Conservation (phyloP, 2,113 vertebrate species). For the Himantopus leucocephalus region DNA sequence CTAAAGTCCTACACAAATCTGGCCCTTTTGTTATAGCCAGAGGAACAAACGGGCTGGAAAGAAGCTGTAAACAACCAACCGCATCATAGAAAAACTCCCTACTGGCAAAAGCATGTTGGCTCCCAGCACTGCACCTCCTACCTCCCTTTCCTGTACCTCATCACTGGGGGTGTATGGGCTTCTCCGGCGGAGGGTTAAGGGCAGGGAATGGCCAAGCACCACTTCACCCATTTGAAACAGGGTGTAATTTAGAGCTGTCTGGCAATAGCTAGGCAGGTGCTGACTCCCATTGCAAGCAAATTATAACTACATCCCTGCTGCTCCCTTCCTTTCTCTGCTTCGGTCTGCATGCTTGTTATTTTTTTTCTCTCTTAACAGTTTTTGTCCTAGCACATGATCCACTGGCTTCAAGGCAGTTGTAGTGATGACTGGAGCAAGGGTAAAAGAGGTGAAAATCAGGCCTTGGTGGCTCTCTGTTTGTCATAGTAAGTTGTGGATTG, state of each 20-base stretch:
- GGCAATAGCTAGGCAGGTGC: neutral
- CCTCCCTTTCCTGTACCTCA: neutral
- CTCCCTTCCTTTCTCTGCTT: neutral
- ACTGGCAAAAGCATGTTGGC: neutral
- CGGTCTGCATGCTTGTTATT: neutral
- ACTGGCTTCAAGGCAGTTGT: neutral
- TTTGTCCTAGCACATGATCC: neutral
- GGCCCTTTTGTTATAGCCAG: neutral
- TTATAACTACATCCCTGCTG: neutral
- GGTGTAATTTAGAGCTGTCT: neutral
- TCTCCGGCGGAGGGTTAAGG: neutral
- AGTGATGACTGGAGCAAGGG: neutral
- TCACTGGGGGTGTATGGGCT: fast-evolving
- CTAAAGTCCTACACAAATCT: neutral
- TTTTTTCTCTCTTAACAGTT: neutral
- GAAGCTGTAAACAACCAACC: neutral
- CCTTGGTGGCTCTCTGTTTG: neutral
- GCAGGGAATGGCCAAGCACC: neutral
- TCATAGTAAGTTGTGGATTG: neutral
- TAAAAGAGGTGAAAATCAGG: neutral
- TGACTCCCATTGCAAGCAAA: neutral
- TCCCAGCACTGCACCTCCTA: neutral
- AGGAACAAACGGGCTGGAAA: neutral
- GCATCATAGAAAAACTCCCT: neutral
- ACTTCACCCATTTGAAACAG: neutral